Conservation (phyloP, 2,797 vertebrate genomes). For the Scleropages formosus region DNA sequence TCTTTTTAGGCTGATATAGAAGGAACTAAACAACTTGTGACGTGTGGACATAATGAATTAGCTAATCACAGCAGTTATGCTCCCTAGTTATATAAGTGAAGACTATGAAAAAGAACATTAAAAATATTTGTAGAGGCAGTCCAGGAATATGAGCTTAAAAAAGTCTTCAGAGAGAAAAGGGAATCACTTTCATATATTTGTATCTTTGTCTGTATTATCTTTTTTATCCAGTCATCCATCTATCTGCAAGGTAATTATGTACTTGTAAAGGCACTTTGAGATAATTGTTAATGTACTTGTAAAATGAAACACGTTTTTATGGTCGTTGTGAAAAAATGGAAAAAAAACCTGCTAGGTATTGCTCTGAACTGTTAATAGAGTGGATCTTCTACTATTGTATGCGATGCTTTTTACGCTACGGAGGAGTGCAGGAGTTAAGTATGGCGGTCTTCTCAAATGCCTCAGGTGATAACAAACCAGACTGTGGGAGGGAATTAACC, state of each 20-base stretch:
- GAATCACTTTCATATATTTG: no score
- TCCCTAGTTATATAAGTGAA: neutral
- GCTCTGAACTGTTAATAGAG: neutral
- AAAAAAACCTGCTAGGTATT: constrained; percentile 4
- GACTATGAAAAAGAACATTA: neutral
- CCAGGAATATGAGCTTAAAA: no score
- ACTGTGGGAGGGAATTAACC: neutral
- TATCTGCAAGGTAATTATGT: no score
- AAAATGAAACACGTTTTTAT: no score
- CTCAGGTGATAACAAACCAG: neutral
- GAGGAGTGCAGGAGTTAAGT: neutral
- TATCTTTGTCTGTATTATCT: no score
- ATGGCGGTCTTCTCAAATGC: neutral
- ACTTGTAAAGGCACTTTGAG: no score
- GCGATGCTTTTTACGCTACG: neutral
- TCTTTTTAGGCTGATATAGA: no score
- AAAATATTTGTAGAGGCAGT: neutral
- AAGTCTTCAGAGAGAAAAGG: neutral
- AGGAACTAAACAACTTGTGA: neutral
- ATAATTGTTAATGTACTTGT: no score
- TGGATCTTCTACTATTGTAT: neutral
- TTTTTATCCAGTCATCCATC: no score
- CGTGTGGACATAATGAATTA: neutral
- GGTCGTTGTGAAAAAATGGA: no score
- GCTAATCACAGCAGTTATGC: neutral